Evolutionary conservation across 2,888 invertebrate species (phyloP).

Genomic region (Automeris io): DNA sequence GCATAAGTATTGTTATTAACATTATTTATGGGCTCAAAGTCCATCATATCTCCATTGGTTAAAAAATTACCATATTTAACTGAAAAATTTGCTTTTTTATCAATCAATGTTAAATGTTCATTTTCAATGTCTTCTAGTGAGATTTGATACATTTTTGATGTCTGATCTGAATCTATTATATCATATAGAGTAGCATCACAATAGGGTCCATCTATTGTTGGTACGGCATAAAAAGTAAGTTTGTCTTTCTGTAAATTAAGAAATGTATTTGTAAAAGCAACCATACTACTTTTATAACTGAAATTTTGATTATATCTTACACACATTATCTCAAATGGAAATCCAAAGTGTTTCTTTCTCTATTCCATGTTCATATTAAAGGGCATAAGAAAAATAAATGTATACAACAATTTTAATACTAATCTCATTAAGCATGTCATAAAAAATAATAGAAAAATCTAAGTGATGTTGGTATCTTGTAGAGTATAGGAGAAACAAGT

Average conservation of each 20-base stretch:
- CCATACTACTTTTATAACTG: background rate
- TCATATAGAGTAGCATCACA: conserved; percentile 34
- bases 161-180: conserved; percentile 16
- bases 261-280: conserved; percentile 2
- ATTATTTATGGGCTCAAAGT: conserved; percentile 19
- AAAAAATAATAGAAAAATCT: too few species aligned
- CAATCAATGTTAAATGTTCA: conserved; percentile 38
- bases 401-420: too few species aligned
- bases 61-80: conserved; percentile 62
- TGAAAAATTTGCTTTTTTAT: conserved; percentile 51
- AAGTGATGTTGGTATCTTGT: too few species aligned
- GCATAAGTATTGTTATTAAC: conserved; percentile 16
- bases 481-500: too few species aligned
- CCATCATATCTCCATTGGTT: conserved; percentile 45
- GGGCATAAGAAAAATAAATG: too few species aligned
- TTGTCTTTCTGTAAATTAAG: conserved; percentile 66
- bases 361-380: too few species aligned
- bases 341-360: too few species aligned
- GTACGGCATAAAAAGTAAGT: conserved; percentile 73
- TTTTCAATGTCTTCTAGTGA: conserved; percentile 56
- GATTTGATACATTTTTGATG: conserved; percentile 31
- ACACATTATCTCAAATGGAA: too few species aligned
- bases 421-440: too few species aligned
- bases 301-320: too few species aligned
- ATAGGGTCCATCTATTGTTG: conserved; percentile 66